Conservation (phyloP, 2,113 vertebrate genomes). For the Mormyrus iriodes region DNA sequence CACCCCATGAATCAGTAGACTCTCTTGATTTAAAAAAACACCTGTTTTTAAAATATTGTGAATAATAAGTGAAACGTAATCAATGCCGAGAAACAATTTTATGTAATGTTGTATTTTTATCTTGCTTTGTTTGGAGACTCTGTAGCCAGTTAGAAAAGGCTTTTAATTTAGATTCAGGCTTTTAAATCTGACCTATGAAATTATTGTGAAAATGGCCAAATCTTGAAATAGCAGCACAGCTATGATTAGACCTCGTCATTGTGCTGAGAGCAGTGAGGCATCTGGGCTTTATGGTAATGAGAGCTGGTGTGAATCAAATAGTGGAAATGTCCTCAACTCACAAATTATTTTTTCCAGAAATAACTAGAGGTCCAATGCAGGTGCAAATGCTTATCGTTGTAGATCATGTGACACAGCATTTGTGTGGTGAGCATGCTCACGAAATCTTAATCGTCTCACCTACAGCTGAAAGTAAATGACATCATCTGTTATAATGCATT, state of each 20-base stretch:
- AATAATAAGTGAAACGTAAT: background rate
- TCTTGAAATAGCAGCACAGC: background rate
- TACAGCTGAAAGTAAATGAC: background rate
- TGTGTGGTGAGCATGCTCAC: background rate
- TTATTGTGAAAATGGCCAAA: background rate
- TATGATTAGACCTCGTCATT: background rate
- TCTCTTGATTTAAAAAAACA: background rate
- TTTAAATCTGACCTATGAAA: background rate
- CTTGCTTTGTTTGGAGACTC: background rate
- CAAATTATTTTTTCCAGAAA: background rate
- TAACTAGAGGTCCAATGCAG: background rate
- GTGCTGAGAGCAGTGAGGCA: background rate
- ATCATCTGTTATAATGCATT: background rate
- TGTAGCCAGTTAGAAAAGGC: background rate
- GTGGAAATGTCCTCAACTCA: background rate
- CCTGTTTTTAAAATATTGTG: background rate
- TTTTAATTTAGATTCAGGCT: background rate
- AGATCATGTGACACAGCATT: background rate
- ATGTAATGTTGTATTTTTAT: background rate
- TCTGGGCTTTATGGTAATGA: background rate
- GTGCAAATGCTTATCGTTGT: background rate
- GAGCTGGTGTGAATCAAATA: background rate
- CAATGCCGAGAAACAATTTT: background rate
- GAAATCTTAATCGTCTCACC: background rate
- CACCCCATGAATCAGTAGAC: background rate